phyloP scores from a whole-genome alignment of 2,888 invertebrate species.

The Catocala nupta region DNA sequence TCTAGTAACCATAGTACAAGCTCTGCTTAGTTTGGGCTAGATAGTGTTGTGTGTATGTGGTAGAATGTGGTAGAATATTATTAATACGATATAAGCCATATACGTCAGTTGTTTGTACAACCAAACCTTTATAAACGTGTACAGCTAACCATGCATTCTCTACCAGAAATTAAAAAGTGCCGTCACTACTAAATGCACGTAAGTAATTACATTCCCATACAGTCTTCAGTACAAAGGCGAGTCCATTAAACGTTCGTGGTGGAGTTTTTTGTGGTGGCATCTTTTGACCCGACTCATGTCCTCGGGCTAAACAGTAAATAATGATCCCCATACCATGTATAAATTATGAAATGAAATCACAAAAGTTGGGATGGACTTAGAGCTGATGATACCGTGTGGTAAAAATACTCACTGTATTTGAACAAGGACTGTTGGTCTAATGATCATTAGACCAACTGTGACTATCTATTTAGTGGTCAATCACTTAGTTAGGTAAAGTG shows the following conservation, averaged over 20 bases:
- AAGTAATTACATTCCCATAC: slow-evolving; percentile 61
- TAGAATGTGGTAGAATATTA: too few species aligned
- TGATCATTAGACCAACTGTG: too few species aligned
- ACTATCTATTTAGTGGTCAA: too few species aligned
- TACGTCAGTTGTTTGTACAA: not conserved
- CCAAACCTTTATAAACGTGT: not conserved
- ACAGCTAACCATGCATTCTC: slow-evolving; percentile 9
- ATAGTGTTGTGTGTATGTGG: too few species aligned
- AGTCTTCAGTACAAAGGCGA: slow-evolving; percentile 51
- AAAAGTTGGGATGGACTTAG: slow-evolving; percentile 58
- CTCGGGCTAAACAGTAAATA: slow-evolving; percentile 78
- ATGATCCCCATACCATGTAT: slow-evolving; percentile 72
- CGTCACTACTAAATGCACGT: slow-evolving; percentile 50
- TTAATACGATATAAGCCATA: too few species aligned
- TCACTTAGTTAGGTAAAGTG: too few species aligned
- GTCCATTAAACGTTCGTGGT: slow-evolving; percentile 64
- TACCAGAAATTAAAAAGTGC: slow-evolving; percentile 26
- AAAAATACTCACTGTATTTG: not conserved
- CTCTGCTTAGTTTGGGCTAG: too few species aligned
- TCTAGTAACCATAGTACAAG: too few species aligned
- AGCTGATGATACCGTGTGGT: slow-evolving; percentile 48
- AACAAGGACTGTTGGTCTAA: not conserved
- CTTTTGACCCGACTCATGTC: slow-evolving; percentile 71
- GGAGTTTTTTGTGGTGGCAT: slow-evolving; percentile 71
- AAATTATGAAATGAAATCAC: slow-evolving; percentile 77